Percentiles rank a stretch among this genome's conserved stretches.
phyloP scores from a whole-genome alignment of 2,888 invertebrate genomes.

The Priocnemis perturbator region DNA sequence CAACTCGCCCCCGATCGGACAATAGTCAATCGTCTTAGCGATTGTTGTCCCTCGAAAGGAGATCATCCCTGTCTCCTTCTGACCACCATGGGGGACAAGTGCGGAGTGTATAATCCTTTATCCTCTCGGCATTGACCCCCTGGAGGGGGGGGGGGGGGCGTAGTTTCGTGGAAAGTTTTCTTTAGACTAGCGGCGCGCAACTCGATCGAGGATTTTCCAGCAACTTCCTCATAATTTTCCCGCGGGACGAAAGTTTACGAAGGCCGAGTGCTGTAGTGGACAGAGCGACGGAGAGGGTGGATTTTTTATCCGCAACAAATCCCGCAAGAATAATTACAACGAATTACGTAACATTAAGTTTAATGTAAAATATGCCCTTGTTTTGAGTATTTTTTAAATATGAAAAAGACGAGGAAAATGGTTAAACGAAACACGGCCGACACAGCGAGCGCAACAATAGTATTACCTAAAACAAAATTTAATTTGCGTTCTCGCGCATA shows the following conservation, averaged over 20 bases:
- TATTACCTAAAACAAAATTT: no score
- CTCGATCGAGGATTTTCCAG: constrained; percentile 27
- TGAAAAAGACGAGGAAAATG: no score
- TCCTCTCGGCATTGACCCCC: constrained; percentile 31
- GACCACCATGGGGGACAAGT: background rate
- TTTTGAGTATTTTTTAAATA: no score
- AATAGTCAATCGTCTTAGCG: no score
- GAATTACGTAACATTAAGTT: no score
- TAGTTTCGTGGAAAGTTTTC: constrained; percentile 21
- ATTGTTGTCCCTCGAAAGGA: no score
- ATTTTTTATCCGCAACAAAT: background rate
- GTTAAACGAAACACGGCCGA: no score
- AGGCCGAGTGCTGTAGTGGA: background rate
- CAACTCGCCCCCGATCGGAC: no score
- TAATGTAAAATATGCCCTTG: background rate
- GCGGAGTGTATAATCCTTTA: background rate
- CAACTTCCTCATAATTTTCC: constrained; percentile 46
- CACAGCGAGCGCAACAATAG: no score
- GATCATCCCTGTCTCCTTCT: background rate
- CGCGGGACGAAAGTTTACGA: constrained; percentile 35
- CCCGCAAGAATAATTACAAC: constrained; percentile 1
- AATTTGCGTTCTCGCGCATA: no score
- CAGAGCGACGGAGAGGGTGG: background rate
- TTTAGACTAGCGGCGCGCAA: constrained; percentile 8
- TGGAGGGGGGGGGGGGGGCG: background rate